Percentiles rank a stretch among this genome's conserved stretches.
phyloP scores from a whole-genome alignment of 2,113 vertebrate genomes.

The Entosphenus tridentatus region DNA sequence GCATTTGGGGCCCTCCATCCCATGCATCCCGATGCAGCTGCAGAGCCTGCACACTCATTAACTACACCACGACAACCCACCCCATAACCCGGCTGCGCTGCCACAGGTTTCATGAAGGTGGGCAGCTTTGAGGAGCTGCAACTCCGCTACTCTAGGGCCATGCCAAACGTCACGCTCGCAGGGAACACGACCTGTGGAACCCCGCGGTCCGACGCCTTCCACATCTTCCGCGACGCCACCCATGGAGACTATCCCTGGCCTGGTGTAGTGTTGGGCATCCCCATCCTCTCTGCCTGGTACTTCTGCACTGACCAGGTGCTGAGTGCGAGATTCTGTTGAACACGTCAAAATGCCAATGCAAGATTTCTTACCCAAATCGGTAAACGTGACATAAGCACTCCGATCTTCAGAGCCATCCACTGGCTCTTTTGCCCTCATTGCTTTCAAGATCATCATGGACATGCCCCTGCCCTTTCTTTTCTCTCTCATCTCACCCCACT shows the following conservation, averaged over 20 bases:
- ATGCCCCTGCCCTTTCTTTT: too few species aligned
- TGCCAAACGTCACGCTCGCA: slow-evolving; percentile 28
- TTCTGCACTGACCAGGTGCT: slow-evolving; percentile 93
- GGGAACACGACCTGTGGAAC: slow-evolving; percentile 61
- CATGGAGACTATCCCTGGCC: slow-evolving; percentile 88
- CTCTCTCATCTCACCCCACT: too few species aligned
- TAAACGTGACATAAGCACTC: too few species aligned
- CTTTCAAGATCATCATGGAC: too few species aligned
- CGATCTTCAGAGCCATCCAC: too few species aligned
- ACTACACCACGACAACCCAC: background rate
- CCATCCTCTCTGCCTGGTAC: slow-evolving; percentile 78
- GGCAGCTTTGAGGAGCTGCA: slow-evolving; percentile 50
- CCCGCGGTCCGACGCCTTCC: slow-evolving; percentile 60
- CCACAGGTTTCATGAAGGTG: slow-evolving; percentile 46
- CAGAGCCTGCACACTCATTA: too few species aligned
- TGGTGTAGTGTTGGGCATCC: slow-evolving; percentile 66
- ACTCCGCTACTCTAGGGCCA: slow-evolving; percentile 35
- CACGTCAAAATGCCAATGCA: too few species aligned
- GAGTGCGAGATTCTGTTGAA: background rate
- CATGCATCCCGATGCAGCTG: too few species aligned
- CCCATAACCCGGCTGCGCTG: slow-evolving; percentile 1
- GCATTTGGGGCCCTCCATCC: too few species aligned
- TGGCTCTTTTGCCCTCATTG: too few species aligned
- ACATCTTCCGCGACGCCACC: slow-evolving; percentile 61
- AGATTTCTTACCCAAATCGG: too few species aligned